phyloP scores from a whole-genome alignment of 2,888 invertebrate species.

The Strigamia maritima region DNA sequence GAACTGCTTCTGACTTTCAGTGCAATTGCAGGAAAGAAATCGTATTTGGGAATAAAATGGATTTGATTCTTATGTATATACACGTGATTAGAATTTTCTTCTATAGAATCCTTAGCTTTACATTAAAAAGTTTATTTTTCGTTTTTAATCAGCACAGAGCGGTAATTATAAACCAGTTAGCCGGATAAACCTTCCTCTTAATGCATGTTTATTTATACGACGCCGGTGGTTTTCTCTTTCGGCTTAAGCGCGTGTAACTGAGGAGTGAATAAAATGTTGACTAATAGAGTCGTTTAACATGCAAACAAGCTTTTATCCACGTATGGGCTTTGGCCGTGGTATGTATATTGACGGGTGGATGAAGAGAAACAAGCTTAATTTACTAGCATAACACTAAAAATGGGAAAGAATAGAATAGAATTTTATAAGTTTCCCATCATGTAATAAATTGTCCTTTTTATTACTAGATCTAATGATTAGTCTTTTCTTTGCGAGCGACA shows the following conservation, averaged over 20 bases:
- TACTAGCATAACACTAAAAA: neutral
- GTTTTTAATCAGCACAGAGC: neutral
- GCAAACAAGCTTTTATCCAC: neutral
- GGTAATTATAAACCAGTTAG: slow-evolving; percentile 2
- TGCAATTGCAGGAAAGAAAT: too few species aligned
- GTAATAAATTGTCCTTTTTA: neutral
- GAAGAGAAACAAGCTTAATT: neutral
- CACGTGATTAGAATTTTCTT: too few species aligned
- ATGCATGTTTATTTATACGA: slow-evolving; percentile 24
- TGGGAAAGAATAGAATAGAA: neutral
- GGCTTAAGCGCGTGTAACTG: neutral
- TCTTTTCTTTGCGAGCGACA: neutral
- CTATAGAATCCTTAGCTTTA: neutral
- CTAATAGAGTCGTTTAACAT: slow-evolving; percentile 16
- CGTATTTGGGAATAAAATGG: too few species aligned
- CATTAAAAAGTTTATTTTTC: too few species aligned
- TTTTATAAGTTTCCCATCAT: neutral
- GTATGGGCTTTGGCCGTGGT: neutral
- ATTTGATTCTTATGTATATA: too few species aligned
- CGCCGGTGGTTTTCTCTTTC: neutral
- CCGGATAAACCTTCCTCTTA: neutral
- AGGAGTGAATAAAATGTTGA: slow-evolving; percentile 22
- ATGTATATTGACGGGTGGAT: neutral
- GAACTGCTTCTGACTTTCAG: too few species aligned
- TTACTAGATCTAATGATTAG: too few species aligned